Percentiles rank a stretch among this genome's conserved stretches.
Evolutionary conservation across 2,113 vertebrate species (phyloP).

Genomic region (Sprattus sprattus): DNA sequence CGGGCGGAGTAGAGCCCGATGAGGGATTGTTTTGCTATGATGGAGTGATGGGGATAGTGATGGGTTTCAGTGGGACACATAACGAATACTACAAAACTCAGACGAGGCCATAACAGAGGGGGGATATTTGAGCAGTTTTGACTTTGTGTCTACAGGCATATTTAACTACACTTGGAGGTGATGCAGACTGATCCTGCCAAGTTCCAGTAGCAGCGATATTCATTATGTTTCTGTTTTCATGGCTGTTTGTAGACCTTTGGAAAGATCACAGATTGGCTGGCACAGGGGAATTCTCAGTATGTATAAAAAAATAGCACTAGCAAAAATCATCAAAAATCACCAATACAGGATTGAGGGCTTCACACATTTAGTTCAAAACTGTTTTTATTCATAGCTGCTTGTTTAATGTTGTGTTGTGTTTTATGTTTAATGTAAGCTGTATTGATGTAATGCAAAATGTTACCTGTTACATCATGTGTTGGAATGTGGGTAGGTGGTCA

Average conservation of each 20-base stretch:
- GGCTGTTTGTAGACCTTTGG: not conserved
- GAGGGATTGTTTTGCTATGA: not conserved
- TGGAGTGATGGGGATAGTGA: not conserved
- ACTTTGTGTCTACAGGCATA: not conserved
- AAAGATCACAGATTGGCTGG: not conserved
- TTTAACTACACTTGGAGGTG: not conserved
- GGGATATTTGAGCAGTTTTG: not conserved
- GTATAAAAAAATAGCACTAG: not conserved
- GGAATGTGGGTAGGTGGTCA: not conserved
- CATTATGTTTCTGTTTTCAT: not conserved
- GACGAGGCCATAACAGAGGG: not conserved
- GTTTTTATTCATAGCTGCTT: not conserved
- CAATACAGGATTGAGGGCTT: too few relatives aligned
- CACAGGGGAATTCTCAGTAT: not conserved
- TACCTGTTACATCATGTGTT: not conserved
- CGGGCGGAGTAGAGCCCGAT: not conserved
- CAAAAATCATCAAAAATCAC: too few relatives aligned
- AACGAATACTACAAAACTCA: not conserved
- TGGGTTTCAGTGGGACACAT: conserved; percentile 3
- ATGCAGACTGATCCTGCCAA: not conserved
- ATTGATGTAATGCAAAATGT: not conserved
- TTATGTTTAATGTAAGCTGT: not conserved
- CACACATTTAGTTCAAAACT: not conserved
- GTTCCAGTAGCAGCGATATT: not conserved
- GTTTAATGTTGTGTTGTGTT: not conserved